Evolutionary conservation across 2,113 vertebrate species (phyloP), one percentile per base, ranked within the genome.

Genomic region (Craseonycteris thonglongyai): DNA sequence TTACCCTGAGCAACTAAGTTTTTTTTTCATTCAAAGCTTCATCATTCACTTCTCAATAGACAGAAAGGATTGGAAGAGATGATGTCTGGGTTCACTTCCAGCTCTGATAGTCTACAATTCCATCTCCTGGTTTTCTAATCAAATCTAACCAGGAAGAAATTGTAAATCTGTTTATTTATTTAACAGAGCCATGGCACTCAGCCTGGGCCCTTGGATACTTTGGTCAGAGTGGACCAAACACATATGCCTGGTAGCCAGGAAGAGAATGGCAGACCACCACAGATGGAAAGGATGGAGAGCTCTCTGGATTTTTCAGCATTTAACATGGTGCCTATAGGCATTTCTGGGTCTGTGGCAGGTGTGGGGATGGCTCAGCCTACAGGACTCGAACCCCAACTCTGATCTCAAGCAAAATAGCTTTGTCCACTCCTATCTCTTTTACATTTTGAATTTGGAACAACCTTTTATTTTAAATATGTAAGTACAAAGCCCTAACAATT

Each of bases 121-220:
- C 38, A 61, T 92, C 75, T 94, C 42, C 58, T 90, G 30, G 16
- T 80, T 94, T 94, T 72, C 82, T 86, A 94, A 96, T 88, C n/a
- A 9, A 95, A 95, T 94, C 76, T 91, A 58, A 96, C 26, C 42
- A 71, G 76, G 33, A 80, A 45, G 56, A 91, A 90, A 83, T 69
- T 80, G 22, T 81, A 71, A 89, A 95, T 96, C 49, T 88, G 82
- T 94, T 90, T 92, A 91, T 90, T 68, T 80, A 56, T 4, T 30
- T 51, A 93, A 89, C 15, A 94, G 58, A 94, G 74, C 82, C 21
- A 74, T 7, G 49, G 78, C 92, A 56, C 38, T 90, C 65, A 69
- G 69, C 58, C 49, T 74, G 49, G 49, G 49, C 4, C 49, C n/a
- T 74, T 38, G 56, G 59, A 80, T 75, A 38, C 18, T 22, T 71